These are phyloP conservation scores for Perca flavescens DNA, from an alignment of 2,113 vertebrate genomes.

Conservation along the genomic window DNA sequence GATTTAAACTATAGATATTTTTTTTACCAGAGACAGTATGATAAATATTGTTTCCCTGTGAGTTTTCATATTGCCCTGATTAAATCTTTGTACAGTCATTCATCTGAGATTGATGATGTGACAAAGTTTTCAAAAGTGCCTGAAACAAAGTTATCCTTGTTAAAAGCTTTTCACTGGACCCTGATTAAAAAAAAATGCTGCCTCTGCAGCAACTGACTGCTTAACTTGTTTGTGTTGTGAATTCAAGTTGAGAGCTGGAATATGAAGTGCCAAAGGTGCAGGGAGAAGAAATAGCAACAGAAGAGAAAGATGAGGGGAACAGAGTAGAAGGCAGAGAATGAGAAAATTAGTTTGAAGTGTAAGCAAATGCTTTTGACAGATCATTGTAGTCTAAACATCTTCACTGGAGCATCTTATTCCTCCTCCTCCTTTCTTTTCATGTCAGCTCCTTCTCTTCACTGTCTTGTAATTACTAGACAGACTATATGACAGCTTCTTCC, in stretches of 20 bases:
- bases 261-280: conserved; percentile 57
- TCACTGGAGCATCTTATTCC: conserved; percentile 14
- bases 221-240: conserved; percentile 45
- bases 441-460: conserved; percentile 26
- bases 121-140: conserved; percentile 35
- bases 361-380: conserved; percentile 47
- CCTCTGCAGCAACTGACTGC: conserved; percentile 25
- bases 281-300: conserved; percentile 39
- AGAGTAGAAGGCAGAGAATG: conserved; percentile 33
- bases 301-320: conserved; percentile 29
- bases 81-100: conserved; percentile 27
- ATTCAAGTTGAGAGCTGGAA: conserved; percentile 44
- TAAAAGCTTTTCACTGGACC: conserved; percentile 50
- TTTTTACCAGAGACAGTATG: background rate
- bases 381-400: conserved; percentile 52
- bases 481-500: conserved; percentile 34
- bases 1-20: background rate
- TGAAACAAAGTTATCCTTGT: conserved; percentile 35
- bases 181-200: conserved; percentile 51
- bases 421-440: conserved; percentile 23
- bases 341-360: conserved; percentile 62
- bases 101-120: conserved; percentile 31
- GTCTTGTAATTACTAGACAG: conserved; percentile 39
- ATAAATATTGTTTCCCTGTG: conserved; percentile 20
- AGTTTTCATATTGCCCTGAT: conserved; percentile 15